Conservation (phyloP, 2,113 vertebrate species). For the Eretmodus cyanostictus region DNA sequence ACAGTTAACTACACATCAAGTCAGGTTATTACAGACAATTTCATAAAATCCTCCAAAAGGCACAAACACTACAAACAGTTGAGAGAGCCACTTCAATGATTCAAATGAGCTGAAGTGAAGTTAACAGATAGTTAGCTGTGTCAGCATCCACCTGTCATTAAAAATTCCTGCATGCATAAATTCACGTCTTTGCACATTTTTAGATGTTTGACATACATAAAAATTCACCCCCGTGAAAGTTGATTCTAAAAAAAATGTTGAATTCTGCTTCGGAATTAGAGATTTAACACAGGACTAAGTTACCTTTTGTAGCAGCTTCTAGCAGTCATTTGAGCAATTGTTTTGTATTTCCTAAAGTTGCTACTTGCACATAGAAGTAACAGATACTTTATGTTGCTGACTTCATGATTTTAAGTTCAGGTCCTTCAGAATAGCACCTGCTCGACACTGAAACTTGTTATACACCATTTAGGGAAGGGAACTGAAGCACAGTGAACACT, state of each 20-base stretch:
- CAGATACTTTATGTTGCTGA: neutral
- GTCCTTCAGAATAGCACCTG: conserved; percentile 3
- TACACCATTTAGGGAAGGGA: neutral
- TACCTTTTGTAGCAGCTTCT: neutral
- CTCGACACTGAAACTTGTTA: neutral
- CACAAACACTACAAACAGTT: neutral
- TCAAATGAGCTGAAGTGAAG: neutral
- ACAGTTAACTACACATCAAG: neutral
- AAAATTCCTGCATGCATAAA: neutral
- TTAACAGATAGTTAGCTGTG: neutral
- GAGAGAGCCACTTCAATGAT: neutral
- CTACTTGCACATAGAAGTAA: neutral
- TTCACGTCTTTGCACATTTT: neutral
- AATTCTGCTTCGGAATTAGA: neutral
- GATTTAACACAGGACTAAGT: neutral
- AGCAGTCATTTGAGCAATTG: neutral
- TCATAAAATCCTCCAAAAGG: neutral
- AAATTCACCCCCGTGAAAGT: neutral
- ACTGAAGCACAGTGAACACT: conserved; percentile 3
- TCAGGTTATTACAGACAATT: neutral
- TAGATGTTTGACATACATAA: neutral
- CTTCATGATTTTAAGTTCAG: neutral
- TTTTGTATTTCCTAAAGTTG: neutral
- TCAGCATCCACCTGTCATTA: neutral
- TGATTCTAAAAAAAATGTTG: neutral